phyloP scores from a whole-genome alignment of 2,888 invertebrate species.

The Abrostola triplasia region DNA sequence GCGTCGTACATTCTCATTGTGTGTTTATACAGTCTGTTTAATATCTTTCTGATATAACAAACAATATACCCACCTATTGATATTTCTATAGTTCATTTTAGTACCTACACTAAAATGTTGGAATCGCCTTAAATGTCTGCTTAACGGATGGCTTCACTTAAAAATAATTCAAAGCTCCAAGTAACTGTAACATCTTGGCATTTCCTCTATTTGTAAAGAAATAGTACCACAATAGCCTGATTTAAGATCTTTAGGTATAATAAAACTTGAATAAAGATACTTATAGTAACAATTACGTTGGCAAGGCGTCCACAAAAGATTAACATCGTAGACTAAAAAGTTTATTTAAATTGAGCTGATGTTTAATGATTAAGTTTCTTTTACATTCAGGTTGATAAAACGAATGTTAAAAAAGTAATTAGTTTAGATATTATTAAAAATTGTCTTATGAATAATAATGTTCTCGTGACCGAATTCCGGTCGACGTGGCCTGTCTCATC shows the following conservation, averaged over 20 bases:
- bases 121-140: neutral
- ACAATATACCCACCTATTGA: neutral
- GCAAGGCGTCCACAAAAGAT: constrained; percentile 3
- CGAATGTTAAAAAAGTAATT: no score
- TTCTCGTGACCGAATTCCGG: no score
- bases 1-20: no score
- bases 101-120: neutral
- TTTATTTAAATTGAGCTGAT: neutral
- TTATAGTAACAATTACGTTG: constrained; percentile 8
- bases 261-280: constrained; percentile 3
- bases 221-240: constrained; percentile 5
- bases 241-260: constrained; percentile 3
- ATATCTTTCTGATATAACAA: no score
- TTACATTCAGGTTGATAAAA: no score
- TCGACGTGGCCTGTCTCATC: no score
- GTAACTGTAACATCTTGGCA: constrained; percentile 2
- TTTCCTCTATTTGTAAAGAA: constrained; percentile 4
- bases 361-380: no score
- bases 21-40: no score
- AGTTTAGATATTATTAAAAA: no score
- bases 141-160: neutral
- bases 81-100: neutral
- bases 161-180: constrained; percentile 2
- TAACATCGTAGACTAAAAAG: neutral
- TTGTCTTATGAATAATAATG: no score